Evolutionary conservation across 2,888 invertebrate genomes (phyloP), one percentile per base, ranked within the genome.

Genomic region (Falcaria lacertinaria): DNA sequence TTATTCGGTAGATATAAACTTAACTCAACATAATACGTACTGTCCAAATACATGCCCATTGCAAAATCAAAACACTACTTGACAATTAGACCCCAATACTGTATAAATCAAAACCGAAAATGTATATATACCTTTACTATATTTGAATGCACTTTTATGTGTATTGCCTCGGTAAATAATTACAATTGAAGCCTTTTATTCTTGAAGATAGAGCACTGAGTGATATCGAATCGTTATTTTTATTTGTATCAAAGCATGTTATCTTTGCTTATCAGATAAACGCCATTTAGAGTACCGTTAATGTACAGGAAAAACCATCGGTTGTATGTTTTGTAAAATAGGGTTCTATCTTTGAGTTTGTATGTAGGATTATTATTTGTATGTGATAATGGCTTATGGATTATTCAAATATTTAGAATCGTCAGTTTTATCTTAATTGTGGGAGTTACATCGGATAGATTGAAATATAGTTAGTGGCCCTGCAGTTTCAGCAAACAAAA

Each of bases 231-330:
- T 52, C 46, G 54, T 37, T 55, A 42, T 50, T 62, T 52, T 45
- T 64, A 64, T 71, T 60, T 69, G 72, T 71, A 57, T 42, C 36
- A n/a, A 41, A 37, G 25, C 42, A 39, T 34, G 17, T 55, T 46
- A 58, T 49, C 57, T 11, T 7, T 11, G 28, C 28, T 28, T 11
- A 28, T 28, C 28, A 11, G 28, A 28, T 28, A 28, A 28, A n/a
- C n/a, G n/a, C n/a, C n/a, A n/a, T n/a, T n/a, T n/a, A n/a, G 28
- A 11, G 28, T 8, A 8, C 28, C 28, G 11, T 11, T 7, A 28
- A 7, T 28, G 11, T 11, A 28, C 11, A 11, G 28, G 11, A 2
- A 28, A 7, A 28, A 22, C 22, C 22, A 1, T 22, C 5, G 7
- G 22, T 22, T 5, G 2, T 1, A 5, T 22, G 7, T 6, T 22